Base-by-base conservation (phyloP, 1,140 invertebrate species). In the Drosophila novamexicana region DNA sequence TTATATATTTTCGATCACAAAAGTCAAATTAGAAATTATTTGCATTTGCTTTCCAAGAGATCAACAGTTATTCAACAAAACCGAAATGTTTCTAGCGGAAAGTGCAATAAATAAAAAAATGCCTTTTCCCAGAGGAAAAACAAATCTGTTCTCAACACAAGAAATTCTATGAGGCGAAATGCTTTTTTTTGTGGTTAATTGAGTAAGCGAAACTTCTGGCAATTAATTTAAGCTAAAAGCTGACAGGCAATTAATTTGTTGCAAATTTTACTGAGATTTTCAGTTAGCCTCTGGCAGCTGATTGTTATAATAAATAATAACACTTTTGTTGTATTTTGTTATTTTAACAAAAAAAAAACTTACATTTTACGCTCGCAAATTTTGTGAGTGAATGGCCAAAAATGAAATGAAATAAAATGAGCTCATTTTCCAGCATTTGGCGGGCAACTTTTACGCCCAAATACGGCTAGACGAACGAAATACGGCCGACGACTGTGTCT, bases 391-490 rank as follows among this genome's bases (percentile, higher is more conserved):
- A 22, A 65, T 12, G 12, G 16, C 34, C 14, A 29, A 45, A 58
- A 58, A 47, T 34, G 32, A 75, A 65, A 66, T 61, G 63, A 61
- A 67, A 64, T 66, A 59, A 79, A 68, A 79, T 88, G 83, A 83
- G 79, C 80, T 88, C 84, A 82, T 82, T 85, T 73, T 67, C 69
- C 81, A 69, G 66, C 79, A 65, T 75, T 78, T 75, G 71, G 53
- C 42, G 49, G 49, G 52, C 53, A 75, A 66, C 77, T 88, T 88
- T 89, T 80, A 88, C 83, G 79, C 83, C 83, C 83, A 88, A 89
- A 89, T 83, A 80, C 66, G 83, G 40, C 45, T 39, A 47, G 57
- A 34, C 59, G 12, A 29, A 29, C 53, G n/a, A 29, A 16, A 16
- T 16, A 44, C 16, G 42, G 37, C 39, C 62, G 37, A 49, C 40